Percentiles rank a stretch among this genome's conserved stretches.
Evolutionary conservation across 2,888 invertebrate species (phyloP).

Genomic region (Melinaea menophilus): DNA sequence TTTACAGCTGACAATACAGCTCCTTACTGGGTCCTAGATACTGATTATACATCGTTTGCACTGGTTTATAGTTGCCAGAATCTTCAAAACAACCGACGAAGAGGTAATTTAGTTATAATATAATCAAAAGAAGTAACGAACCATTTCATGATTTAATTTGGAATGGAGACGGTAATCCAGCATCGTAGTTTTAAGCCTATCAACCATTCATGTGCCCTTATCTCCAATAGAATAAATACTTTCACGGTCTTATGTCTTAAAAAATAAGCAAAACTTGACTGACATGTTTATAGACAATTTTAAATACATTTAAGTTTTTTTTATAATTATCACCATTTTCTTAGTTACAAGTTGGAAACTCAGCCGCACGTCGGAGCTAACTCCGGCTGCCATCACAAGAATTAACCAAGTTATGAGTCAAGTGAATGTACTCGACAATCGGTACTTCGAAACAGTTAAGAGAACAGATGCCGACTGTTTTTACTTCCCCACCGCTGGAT

Average conservation of each 20-base stretch:
- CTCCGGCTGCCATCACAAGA: constrained; percentile 24
- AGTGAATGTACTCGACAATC: constrained; percentile 35
- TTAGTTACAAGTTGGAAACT: constrained; percentile 42
- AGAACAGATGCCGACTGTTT: constrained; percentile 39
- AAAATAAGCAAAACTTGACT: not conserved
- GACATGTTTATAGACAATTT: too few species aligned
- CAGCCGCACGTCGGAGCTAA: constrained; percentile 32
- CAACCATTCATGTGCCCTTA: too few species aligned
- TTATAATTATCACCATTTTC: constrained; percentile 11
- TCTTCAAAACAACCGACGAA: constrained; percentile 47
- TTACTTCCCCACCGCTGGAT: constrained; percentile 37
- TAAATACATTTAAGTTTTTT: not conserved
- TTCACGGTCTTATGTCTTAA: too few species aligned
- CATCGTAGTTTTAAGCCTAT: too few species aligned
- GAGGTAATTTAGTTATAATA: constrained; percentile 32
- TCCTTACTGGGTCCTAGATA: constrained; percentile 52
- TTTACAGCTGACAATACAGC: constrained; percentile 33
- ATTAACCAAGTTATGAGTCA: constrained; percentile 33
- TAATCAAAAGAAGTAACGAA: not conserved
- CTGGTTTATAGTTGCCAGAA: constrained; percentile 79
- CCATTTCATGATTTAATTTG: too few species aligned
- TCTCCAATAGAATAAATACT: too few species aligned
- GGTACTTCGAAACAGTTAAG: constrained; percentile 33
- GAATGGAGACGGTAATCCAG: too few species aligned
- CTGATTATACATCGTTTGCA: constrained; percentile 78